These are phyloP conservation scores for Anolis sagrei DNA, from an alignment of 2,113 vertebrate genomes.

Conservation along the genomic window DNA sequence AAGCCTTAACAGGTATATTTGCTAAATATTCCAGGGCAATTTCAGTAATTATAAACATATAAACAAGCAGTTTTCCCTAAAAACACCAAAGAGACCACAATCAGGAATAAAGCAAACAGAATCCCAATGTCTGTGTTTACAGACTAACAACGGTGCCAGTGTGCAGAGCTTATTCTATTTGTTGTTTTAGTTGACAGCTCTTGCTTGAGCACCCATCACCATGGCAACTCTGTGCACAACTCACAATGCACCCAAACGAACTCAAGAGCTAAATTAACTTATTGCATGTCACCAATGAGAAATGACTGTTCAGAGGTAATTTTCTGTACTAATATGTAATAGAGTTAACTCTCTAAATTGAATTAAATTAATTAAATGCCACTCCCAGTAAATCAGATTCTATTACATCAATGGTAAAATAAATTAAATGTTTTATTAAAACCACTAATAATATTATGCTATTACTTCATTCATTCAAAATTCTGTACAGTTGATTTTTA, in stretches of 20 bases:
- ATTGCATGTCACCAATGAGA: conserved; percentile 74
- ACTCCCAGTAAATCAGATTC: conserved; percentile 74
- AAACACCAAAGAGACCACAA: background rate
- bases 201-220: conserved; percentile 73
- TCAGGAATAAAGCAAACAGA: background rate
- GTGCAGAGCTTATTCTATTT: conserved; percentile 54
- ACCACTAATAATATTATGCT: conserved; percentile 71
- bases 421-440: conserved; percentile 78
- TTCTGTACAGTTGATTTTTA: conserved; percentile 66
- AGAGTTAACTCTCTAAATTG: conserved; percentile 73
- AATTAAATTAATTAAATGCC: conserved; percentile 78
- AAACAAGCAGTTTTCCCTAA: background rate
- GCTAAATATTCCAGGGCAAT: background rate
- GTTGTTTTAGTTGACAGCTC: conserved; percentile 69
- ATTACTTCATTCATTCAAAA: conserved; percentile 72
- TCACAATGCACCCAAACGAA: conserved; percentile 71
- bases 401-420: conserved; percentile 72
- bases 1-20: background rate
- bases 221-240: conserved; percentile 74
- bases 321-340: conserved; percentile 71
- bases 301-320: conserved; percentile 73
- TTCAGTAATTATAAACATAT: background rate
- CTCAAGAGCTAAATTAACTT: conserved; percentile 72
- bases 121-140: conserved; percentile 46
- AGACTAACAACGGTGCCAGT: background rate